A percentile compares a stretch with the other conserved stretches of the same genome.
Conservation (phyloP, 2,113 vertebrate species). For the Orthonyx spaldingii region DNA sequence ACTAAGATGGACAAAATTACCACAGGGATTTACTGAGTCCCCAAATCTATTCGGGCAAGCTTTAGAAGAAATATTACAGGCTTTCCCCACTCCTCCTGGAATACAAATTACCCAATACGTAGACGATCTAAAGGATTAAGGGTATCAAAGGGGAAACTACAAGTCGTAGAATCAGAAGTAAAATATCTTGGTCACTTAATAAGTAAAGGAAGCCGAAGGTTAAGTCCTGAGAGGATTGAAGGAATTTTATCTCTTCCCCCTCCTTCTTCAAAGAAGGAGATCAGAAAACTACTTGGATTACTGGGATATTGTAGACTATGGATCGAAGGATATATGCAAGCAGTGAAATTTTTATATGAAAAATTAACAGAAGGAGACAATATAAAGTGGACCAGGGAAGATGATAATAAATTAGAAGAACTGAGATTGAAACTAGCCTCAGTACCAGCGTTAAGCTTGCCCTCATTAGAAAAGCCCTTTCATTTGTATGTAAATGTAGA, state of each 20-base stretch:
- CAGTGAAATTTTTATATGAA: not conserved
- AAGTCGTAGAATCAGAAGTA: not conserved
- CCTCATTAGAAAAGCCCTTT: no score
- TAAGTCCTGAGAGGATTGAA: not conserved
- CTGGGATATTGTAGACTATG: not conserved
- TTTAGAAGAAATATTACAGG: no score
- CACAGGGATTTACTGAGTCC: no score
- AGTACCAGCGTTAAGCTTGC: not conserved
- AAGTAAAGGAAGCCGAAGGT: not conserved
- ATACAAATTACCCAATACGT: no score
- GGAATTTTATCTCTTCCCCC: not conserved
- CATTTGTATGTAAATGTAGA: not conserved
- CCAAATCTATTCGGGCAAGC: no score
- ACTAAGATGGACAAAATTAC: no score
- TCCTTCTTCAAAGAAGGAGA: not conserved
- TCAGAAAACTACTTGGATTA: not conserved
- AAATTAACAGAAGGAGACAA: not conserved
- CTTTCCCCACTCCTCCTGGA: no score
- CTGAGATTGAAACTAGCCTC: not conserved
- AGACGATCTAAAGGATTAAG: no score
- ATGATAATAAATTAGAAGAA: not conserved
- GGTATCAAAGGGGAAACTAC: no score
- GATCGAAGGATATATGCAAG: not conserved
- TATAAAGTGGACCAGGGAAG: not conserved
- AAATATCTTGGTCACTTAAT: not conserved